Conservation (phyloP, 2,888 invertebrate species). For the Agriopis marginaria region DNA sequence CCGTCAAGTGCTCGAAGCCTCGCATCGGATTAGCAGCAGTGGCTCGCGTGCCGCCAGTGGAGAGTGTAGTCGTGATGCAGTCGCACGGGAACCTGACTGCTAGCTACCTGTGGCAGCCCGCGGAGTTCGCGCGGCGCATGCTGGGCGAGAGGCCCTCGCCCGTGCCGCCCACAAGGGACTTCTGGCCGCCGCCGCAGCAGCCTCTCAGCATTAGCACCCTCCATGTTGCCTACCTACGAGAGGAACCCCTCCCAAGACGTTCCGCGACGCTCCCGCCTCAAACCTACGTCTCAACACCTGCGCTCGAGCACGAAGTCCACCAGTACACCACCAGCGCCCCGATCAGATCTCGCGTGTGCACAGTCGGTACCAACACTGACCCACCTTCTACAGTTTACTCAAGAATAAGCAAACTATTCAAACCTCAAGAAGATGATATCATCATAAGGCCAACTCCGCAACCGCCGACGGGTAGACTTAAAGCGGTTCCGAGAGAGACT, state of each 20-base stretch:
- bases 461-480: slow-evolving; percentile 66
- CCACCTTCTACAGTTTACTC: slow-evolving; percentile 67
- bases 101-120: slow-evolving; percentile 83
- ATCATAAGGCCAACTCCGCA: slow-evolving; percentile 47
- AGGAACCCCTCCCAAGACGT: slow-evolving; percentile 68
- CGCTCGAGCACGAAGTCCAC: slow-evolving; percentile 53
- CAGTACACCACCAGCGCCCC: slow-evolving; percentile 14
- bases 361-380: slow-evolving; percentile 80
- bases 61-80: slow-evolving; percentile 75
- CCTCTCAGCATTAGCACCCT: slow-evolving; percentile 79
- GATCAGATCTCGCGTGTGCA: slow-evolving; percentile 65
- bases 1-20: slow-evolving; percentile 77
- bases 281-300: slow-evolving; percentile 57
- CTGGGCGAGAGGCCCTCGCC: slow-evolving; percentile 79
- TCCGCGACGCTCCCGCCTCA: slow-evolving; percentile 72
- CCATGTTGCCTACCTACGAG: slow-evolving; percentile 77
- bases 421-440: slow-evolving; percentile 58
- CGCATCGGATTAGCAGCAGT: slow-evolving; percentile 76
- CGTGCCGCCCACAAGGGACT: slow-evolving; percentile 77
- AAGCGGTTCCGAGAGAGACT: slow-evolving; percentile 68
- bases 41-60: slow-evolving; percentile 68
- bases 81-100: slow-evolving; percentile 80
- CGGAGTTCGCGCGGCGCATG: slow-evolving; percentile 79
- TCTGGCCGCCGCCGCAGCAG: slow-evolving; percentile 75
- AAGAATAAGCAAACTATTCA: slow-evolving; percentile 63